Evolutionary conservation across 2,113 vertebrate genomes (phyloP).

Genomic region (Gadus chalcogrammus): DNA sequence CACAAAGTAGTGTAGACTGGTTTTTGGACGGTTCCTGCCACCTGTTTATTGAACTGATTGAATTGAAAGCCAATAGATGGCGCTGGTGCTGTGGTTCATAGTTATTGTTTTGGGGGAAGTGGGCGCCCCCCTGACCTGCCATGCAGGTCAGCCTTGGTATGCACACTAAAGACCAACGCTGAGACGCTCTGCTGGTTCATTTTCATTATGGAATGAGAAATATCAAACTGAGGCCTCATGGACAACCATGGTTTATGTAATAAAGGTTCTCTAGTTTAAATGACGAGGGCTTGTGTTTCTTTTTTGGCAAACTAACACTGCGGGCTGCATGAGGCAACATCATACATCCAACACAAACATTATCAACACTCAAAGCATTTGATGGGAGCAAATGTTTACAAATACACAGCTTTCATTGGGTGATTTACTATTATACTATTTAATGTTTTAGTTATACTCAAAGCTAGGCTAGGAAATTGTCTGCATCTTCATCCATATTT

Average conservation of each 20-base stretch:
- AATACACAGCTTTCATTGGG: too few species aligned
- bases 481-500: too few species aligned
- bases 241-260: slow-evolving; percentile 70
- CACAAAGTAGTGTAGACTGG: background rate
- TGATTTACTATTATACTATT: too few species aligned
- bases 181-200: slow-evolving; percentile 43
- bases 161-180: slow-evolving; percentile 59
- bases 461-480: too few species aligned
- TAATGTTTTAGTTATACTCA: too few species aligned
- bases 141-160: slow-evolving; percentile 67
- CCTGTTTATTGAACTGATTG: slow-evolving; percentile 23
- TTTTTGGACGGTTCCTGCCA: background rate
- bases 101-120: slow-evolving; percentile 53
- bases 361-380: too few species aligned
- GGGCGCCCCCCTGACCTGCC: slow-evolving; percentile 59
- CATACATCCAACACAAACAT: too few species aligned
- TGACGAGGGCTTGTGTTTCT: slow-evolving; percentile 40
- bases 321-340: too few species aligned
- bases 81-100: slow-evolving; percentile 31
- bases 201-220: slow-evolving; percentile 49
- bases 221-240: slow-evolving; percentile 64
- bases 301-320: too few species aligned
- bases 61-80: slow-evolving; percentile 47
- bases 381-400: too few species aligned
- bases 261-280: slow-evolving; percentile 70